Evolutionary conservation across 2,888 invertebrate species (phyloP).

Genomic region (Paralinhomoeus sp.): DNA sequence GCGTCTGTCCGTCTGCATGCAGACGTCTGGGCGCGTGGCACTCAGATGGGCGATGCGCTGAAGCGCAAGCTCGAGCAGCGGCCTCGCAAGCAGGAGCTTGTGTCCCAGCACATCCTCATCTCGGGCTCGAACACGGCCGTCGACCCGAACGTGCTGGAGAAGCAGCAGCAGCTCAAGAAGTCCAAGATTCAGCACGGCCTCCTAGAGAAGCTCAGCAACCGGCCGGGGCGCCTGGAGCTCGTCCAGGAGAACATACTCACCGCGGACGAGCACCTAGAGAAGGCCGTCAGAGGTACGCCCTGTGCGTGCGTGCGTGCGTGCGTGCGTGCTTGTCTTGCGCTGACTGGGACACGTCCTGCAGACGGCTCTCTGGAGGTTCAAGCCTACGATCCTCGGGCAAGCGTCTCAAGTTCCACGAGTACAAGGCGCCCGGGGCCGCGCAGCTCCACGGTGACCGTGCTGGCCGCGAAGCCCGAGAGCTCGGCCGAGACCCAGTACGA

Average conservation of each 20-base stretch:
- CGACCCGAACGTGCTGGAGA: slow-evolving; percentile 79
- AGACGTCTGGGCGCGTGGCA: no score
- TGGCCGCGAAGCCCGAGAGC: background rate
- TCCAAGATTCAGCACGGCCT: slow-evolving; percentile 78
- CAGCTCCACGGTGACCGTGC: no score
- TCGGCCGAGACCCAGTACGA: slow-evolving; percentile 63
- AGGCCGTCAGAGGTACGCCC: slow-evolving; percentile 66
- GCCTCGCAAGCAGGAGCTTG: slow-evolving; percentile 75
- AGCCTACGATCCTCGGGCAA: slow-evolving; percentile 41
- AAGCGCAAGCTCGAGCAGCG: slow-evolving; percentile 87
- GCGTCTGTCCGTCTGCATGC: no score
- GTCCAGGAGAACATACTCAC: slow-evolving; percentile 91
- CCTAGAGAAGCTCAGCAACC: slow-evolving; percentile 79
- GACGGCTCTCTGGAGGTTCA: slow-evolving; percentile 72
- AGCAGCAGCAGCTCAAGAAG: slow-evolving; percentile 87
- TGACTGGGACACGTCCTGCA: slow-evolving; percentile 25
- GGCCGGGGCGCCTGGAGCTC: slow-evolving; percentile 85
- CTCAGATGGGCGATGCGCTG: slow-evolving; percentile 67
- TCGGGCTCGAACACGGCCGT: slow-evolving; percentile 15
- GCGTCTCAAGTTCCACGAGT: slow-evolving; percentile 76
- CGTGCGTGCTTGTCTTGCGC: no score
- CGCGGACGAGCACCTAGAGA: slow-evolving; percentile 60
- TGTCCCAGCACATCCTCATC: slow-evolving; percentile 76
- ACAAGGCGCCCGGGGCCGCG: slow-evolving; percentile 44
- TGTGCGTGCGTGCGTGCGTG: no score